Evolutionary conservation across 2,888 invertebrate genomes (phyloP), one percentile per base, ranked within the genome.

Genomic region (Polyploca ridens): DNA sequence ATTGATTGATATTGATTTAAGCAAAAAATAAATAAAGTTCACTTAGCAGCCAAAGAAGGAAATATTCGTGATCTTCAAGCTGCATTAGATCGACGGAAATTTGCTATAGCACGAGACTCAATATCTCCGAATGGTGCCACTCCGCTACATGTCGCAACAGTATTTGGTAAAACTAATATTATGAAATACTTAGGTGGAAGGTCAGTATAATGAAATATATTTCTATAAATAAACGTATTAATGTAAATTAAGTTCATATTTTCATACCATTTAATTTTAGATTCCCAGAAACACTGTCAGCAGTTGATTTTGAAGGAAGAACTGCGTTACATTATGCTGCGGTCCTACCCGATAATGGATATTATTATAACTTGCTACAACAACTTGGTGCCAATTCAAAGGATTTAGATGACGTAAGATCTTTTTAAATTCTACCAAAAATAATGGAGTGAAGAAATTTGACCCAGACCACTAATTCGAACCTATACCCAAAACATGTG

Each of bases 311-410:
- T 75, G 96, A 97, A 85, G 97, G 97, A 60, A 94, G 98, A 75
- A 98, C 98, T n/a, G 96, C 98, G 0, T 93, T 98, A 70, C 98
- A 98, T 89, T 98, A 98, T 84, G 97, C 98, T 2, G 97, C 98
- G 4, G 96, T 96, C 13, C 90, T 98, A 66, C 96, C 96, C 57
- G 98, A 98, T 80, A 98, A 98, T 81, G 97, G 97, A 0, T 97
- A 98, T 85, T 97, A 97, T 83, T 98, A 97, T 87, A 97, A 97
- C 86, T 94, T 98, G 64, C 93, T 99, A 63, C 95, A 97, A 73
- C 97, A 98, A 84, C 95, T 98, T 66, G 99, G 98, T 62, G 97
- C 97, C 46, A 97, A 98, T 90, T 95, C 97, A 3, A 96, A 97
- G 80, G 94, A 96, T 63, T 94, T 96, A 73, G 99, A 99, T 90